Evolutionary conservation across 2,888 invertebrate genomes (phyloP), one percentile per base, ranked within the genome.

Genomic region (Zaprionus bogoriensis): DNA sequence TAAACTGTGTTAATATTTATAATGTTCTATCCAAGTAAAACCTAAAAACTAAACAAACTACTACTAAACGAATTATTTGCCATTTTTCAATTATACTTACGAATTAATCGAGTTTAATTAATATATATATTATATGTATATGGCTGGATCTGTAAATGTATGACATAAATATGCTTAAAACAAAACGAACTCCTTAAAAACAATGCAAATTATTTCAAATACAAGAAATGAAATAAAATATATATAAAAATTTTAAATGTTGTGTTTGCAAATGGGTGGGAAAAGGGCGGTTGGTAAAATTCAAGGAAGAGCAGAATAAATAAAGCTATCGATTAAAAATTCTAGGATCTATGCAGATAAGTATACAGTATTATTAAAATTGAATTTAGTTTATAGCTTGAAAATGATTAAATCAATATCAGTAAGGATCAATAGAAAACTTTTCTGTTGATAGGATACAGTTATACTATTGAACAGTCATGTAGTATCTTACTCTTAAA

Each of bases 101-200:
- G 50, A 64, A 59, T 58, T 74, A 61, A 82, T 70, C 59, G 39
- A 69, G 27, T 51, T 81, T 50, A 53, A 46, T 42, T 45, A 63
- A 64, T 9, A 12, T 39, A 9, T 23, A 32, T 2, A 6, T 12
- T 50, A n/a, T 41, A 50, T 72, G 64, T 67, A 64, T 80, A 65
- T 73, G 74, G 71, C 67, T 84, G 85, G 78, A 87, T 69, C 79
- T 85, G 78, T 87, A 81, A 80, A 81, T 81, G 69, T 84, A 62
- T 46, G 60, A 73, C 55, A 47, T 63, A 53, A 58, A 87, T 66
- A 87, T 77, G 67, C 58, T 53, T 59, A 62, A 45, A 66, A 51
- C 30, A 36, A 60, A 61, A 59, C 22, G 64, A 67, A 67, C 7
- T 46, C 44, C 39, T 67, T 46, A 69, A 69, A 64, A 41, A 74